Percentiles rank a stretch among this genome's conserved stretches.
These are phyloP conservation scores for Macquaria ambigua DNA, from an alignment of 2,113 vertebrate species.

Conservation along the genomic window DNA sequence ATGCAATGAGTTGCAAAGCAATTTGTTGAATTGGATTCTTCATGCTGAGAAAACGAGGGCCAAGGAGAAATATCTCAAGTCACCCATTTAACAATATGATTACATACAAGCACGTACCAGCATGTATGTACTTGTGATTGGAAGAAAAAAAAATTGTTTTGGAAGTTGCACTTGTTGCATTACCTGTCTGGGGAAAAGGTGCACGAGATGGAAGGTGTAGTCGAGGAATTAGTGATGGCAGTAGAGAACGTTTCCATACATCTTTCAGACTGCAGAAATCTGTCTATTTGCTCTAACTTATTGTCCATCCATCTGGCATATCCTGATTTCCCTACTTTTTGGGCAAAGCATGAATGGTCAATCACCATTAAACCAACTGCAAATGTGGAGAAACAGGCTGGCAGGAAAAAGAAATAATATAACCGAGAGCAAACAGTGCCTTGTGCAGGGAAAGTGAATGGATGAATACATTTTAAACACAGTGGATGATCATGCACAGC, in stretches of 20 bases:
- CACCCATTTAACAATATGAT: conserved; percentile 13
- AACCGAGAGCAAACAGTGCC: background rate
- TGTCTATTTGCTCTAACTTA: conserved; percentile 53
- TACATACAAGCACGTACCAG: background rate
- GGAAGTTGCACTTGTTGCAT: conserved; percentile 34
- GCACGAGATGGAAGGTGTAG: conserved; percentile 6
- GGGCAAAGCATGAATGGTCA: conserved; percentile 41
- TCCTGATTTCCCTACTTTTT: conserved; percentile 38
- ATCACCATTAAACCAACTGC: conserved; percentile 23
- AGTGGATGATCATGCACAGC: background rate
- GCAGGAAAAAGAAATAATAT: background rate
- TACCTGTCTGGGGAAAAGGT: conserved; percentile 8
- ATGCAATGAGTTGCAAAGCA: conserved; percentile 66
- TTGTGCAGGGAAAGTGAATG: background rate
- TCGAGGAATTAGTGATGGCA: conserved; percentile 41
- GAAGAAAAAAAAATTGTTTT: conserved; percentile 41
- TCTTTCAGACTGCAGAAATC: conserved; percentile 45
- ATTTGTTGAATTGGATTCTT: conserved; percentile 41
- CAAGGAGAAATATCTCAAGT: conserved; percentile 21
- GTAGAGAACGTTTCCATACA: conserved; percentile 29
- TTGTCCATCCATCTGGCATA: conserved; percentile 65
- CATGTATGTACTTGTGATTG: conserved; percentile 11
- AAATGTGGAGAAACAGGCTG: conserved; percentile 4
- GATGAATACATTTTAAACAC: conserved; percentile 7
- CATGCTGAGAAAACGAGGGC: conserved; percentile 19